Evolutionary conservation across 2,888 invertebrate genomes (phyloP).

Genomic region (Prostheceraeus crozeri): DNA sequence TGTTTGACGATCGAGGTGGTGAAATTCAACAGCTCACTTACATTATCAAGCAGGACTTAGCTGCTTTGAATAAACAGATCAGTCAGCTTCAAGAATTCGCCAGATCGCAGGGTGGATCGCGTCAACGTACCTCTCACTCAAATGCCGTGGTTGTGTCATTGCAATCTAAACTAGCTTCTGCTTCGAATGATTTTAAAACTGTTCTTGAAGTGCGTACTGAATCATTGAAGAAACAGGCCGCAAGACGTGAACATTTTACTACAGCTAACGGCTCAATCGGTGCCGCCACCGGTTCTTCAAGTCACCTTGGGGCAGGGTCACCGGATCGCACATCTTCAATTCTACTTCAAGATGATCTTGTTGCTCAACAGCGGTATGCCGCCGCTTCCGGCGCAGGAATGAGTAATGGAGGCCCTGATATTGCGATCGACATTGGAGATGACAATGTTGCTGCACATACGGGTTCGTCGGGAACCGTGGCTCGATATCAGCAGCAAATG

Average conservation of each 20-base stretch:
- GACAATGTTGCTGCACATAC: too few species aligned
- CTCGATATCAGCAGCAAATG: too few species aligned
- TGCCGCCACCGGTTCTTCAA: too few species aligned
- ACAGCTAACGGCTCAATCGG: too few species aligned
- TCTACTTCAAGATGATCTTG: too few species aligned
- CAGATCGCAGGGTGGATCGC: neutral
- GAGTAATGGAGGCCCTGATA: too few species aligned
- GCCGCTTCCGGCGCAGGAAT: too few species aligned
- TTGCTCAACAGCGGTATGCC: too few species aligned
- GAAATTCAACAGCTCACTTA: slow-evolving; percentile 95
- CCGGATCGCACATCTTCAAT: too few species aligned
- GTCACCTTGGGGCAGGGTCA: too few species aligned
- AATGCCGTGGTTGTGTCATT: slow-evolving; percentile 59
- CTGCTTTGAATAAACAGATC: slow-evolving; percentile 88
- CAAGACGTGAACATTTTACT: slow-evolving; percentile 7
- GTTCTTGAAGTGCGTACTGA: slow-evolving; percentile 73
- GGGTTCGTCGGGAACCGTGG: too few species aligned
- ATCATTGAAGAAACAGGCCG: slow-evolving; percentile 27
- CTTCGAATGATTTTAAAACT: slow-evolving; percentile 94
- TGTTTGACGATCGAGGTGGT: slow-evolving; percentile 87
- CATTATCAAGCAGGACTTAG: slow-evolving; percentile 90
- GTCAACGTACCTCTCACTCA: slow-evolving; percentile 14
- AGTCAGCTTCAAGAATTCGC: slow-evolving; percentile 64
- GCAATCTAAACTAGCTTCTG: slow-evolving; percentile 79
- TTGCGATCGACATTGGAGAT: too few species aligned